These are phyloP conservation scores for Mylabris phalerata DNA, from an alignment of 1,140 invertebrate genomes.

Conservation along the genomic window DNA sequence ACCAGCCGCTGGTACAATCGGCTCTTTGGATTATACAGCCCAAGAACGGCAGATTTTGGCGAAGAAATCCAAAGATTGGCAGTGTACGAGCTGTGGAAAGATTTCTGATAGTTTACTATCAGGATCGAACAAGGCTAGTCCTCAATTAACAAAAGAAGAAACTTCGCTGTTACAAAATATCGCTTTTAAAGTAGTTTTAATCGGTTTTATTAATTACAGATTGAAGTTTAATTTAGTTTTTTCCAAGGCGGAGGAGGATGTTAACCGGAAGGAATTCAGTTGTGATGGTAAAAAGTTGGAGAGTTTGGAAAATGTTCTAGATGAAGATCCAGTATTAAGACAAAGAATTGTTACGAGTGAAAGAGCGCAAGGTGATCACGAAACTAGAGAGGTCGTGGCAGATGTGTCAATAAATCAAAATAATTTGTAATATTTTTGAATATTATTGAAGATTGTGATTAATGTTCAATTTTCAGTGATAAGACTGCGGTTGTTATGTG, in stretches of 20 bases:
- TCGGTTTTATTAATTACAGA: not conserved
- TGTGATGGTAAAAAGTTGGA: not conserved
- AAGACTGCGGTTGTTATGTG: not conserved
- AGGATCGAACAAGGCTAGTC: conserved; percentile 32
- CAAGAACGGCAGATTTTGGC: conserved; percentile 79
- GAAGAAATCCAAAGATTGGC: conserved; percentile 57
- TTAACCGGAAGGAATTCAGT: conserved; percentile 19
- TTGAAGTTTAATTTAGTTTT: not conserved
- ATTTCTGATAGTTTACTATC: conserved; percentile 45
- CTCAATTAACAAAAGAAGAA: conserved; percentile 46
- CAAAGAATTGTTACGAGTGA: conserved; percentile 9
- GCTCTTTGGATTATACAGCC: conserved; percentile 78
- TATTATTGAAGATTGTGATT: not conserved
- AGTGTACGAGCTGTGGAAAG: conserved; percentile 54
- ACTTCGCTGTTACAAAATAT: conserved; percentile 36
- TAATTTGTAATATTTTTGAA: conserved; percentile 16
- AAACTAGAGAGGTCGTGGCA: not conserved
- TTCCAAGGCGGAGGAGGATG: conserved; percentile 34
- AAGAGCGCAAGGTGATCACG: conserved; percentile 8
- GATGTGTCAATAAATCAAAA: conserved; percentile 12
- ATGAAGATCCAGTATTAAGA: conserved; percentile 5
- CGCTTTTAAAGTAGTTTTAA: conserved; percentile 33
- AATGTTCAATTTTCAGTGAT: not conserved
- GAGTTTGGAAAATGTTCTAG: not conserved
- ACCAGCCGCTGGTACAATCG: conserved; percentile 79